Conservation (phyloP, 2,797 vertebrate species). For the Ateles fusciceps region DNA sequence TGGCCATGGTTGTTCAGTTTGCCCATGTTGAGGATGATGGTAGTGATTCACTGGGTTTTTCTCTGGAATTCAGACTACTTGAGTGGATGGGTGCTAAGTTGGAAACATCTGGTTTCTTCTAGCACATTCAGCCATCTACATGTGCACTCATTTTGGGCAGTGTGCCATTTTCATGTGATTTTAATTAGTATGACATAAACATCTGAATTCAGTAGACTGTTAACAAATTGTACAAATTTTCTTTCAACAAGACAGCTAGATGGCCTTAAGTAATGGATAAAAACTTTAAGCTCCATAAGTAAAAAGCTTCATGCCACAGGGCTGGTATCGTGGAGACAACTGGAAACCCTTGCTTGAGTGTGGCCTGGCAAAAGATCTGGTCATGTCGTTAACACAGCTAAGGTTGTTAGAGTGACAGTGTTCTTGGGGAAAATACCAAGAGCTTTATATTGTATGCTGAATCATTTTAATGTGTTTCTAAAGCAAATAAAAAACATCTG, state of each 20-base stretch:
- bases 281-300: constrained; percentile 39
- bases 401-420: not conserved
- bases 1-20: not conserved
- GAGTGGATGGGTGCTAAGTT: constrained; percentile 23
- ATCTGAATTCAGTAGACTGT: constrained; percentile 64
- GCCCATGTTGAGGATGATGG: not conserved
- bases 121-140: not conserved
- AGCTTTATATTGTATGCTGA: constrained; percentile 60
- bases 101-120: constrained; percentile 59
- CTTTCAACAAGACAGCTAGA: constrained; percentile 72
- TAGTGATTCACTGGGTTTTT: not conserved
- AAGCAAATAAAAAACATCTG: constrained; percentile 67
- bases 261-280: constrained; percentile 45
- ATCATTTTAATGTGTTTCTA: constrained; percentile 57
- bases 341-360: constrained; percentile 18
- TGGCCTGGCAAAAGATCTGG: constrained; percentile 50
- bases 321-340: constrained; percentile 22
- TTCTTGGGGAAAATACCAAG: not conserved
- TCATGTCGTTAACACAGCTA: constrained; percentile 18
- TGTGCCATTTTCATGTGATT: constrained; percentile 45
- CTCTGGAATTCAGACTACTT: not conserved
- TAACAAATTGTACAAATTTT: constrained; percentile 70
- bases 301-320: constrained; percentile 1
- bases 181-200: constrained; percentile 59
- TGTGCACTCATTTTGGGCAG: constrained; percentile 28